phyloP scores from a whole-genome alignment of 2,113 vertebrate genomes.

The Mus pahari region DNA sequence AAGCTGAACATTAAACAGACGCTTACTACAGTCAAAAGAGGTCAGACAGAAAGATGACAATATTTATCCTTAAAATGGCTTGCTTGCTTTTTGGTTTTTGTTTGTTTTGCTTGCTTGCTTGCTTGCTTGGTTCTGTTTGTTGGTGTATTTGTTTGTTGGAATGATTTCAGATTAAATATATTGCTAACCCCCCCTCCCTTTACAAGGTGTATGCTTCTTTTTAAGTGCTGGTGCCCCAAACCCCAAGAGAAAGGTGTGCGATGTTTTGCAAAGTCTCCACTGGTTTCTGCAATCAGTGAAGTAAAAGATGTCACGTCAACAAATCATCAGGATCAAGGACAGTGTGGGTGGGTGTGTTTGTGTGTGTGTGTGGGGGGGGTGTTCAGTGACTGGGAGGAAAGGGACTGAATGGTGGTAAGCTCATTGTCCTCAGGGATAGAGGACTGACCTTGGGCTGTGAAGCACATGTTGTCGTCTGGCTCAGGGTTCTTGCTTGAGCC shows the following conservation, averaged over 20 bases:
- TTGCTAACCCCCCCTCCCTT: background rate
- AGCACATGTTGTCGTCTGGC: background rate
- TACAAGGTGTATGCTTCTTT: background rate
- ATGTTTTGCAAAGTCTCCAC: conserved; percentile 18
- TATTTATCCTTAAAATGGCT: background rate
- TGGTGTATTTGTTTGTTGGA: background rate
- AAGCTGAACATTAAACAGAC: conserved; percentile 27
- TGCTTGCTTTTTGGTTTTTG: background rate
- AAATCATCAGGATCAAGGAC: background rate
- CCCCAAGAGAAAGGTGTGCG: background rate
- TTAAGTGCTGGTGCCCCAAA: background rate
- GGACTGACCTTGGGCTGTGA: conserved; percentile 52
- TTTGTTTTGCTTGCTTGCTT: background rate
- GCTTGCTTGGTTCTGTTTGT: background rate
- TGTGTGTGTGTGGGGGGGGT: background rate
- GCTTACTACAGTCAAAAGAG: background rate
- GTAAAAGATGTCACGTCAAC: conserved; percentile 14
- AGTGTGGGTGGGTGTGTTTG: background rate
- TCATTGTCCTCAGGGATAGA: conserved; percentile 1
- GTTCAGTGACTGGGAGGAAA: background rate
- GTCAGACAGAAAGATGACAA: conserved; percentile 1
- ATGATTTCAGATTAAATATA: conserved; percentile 29
- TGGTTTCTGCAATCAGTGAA: background rate
- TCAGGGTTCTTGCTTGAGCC: background rate
- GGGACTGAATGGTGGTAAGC: conserved; percentile 41